phyloP scores from a whole-genome alignment of 2,888 invertebrate species.

The Candidula unifasciata region DNA sequence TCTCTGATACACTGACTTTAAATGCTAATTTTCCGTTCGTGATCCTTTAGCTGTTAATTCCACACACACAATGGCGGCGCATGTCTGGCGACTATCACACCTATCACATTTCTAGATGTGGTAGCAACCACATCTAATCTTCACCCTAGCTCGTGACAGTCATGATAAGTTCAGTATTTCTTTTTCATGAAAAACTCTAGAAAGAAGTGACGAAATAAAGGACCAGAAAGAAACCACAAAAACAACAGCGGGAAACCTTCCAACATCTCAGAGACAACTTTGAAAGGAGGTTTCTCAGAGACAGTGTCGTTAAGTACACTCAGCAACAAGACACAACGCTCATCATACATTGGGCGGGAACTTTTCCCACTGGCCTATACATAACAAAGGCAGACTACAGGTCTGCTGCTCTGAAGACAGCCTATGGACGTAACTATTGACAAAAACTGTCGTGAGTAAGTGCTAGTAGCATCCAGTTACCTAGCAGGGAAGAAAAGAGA shows the following conservation, averaged over 20 bases:
- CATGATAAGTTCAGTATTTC: not conserved
- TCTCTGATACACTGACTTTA: not conserved
- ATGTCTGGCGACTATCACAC: not conserved
- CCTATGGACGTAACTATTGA: no score
- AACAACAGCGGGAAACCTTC: not conserved
- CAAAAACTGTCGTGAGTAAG: no score
- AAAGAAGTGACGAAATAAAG: not conserved
- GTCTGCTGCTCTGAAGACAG: no score
- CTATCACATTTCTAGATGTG: constrained; percentile 12
- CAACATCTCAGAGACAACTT: no score
- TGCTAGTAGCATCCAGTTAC: no score
- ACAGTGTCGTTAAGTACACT: not conserved
- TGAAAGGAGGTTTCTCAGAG: not conserved
- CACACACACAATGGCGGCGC: not conserved
- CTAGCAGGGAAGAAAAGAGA: no score
- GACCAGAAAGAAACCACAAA: not conserved
- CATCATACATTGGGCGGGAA: no score
- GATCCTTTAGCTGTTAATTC: constrained; percentile 1
- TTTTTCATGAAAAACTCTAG: not conserved
- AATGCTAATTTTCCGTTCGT: not conserved
- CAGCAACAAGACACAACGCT: no score
- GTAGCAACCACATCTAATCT: constrained; percentile 1
- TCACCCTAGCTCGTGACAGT: constrained; percentile 19
- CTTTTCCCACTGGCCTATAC: no score
- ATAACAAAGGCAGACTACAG: no score